These are phyloP conservation scores for Lasiommata megera DNA, from an alignment of 2,888 invertebrate species.

Conservation along the genomic window DNA sequence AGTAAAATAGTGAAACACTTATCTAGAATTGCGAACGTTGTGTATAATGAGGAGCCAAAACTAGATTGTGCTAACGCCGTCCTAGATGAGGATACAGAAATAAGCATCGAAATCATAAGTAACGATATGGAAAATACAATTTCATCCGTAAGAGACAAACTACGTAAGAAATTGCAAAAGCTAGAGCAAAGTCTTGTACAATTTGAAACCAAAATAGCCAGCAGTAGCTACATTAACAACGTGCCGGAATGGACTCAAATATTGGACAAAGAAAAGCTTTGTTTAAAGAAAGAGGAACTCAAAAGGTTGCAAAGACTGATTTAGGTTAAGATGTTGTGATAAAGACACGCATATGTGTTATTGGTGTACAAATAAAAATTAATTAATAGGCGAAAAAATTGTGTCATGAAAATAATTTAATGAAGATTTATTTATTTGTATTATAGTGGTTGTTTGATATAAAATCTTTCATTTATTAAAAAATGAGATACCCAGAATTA, in stretches of 20 bases:
- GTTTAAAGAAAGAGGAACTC: constrained; percentile 54
- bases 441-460: no score
- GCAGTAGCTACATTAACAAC: constrained; percentile 42
- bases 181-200: constrained; percentile 51
- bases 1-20: constrained; percentile 49
- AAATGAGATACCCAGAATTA: no score
- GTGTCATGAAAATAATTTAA: no score
- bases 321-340: not conserved
- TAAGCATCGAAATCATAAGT: constrained; percentile 54
- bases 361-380: no score
- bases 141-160: constrained; percentile 47
- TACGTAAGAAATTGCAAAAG: constrained; percentile 55
- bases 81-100: constrained; percentile 52
- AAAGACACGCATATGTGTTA: no score
- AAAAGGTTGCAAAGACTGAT: constrained; percentile 57
- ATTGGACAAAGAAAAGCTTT: constrained; percentile 52
- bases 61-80: constrained; percentile 49
- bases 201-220: constrained; percentile 53
- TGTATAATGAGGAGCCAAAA: constrained; percentile 38
- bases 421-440: no score
- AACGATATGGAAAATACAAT: constrained; percentile 49
- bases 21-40: constrained; percentile 46
- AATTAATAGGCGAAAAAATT: no score
- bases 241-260: constrained; percentile 47
- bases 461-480: no score